Conservation (phyloP, 1,140 invertebrate genomes). For the Armadillidium nasatum region DNA sequence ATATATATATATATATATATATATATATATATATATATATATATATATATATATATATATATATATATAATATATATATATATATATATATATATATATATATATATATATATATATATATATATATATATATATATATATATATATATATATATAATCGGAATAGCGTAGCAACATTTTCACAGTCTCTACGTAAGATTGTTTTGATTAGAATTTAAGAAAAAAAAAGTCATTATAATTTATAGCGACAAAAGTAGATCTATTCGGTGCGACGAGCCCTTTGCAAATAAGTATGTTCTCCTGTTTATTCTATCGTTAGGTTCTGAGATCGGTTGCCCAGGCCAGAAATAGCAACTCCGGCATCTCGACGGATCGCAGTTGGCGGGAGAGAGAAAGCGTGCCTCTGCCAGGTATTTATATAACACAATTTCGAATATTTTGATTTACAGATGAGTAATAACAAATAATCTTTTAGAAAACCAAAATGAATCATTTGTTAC, state of each 20-base stretch:
- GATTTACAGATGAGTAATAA: too few relatives aligned
- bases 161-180: neutral
- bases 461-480: too few relatives aligned
- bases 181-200: neutral
- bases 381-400: neutral
- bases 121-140: slow-evolving; percentile 19
- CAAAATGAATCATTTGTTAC: too few relatives aligned
- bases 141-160: slow-evolving; percentile 1
- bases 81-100: slow-evolving; percentile 5
- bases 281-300: too few relatives aligned
- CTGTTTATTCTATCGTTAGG: neutral
- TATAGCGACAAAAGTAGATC: too few relatives aligned
- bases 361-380: neutral
- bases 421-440: too few relatives aligned
- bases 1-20: slow-evolving; percentile 21
- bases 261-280: too few relatives aligned
- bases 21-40: slow-evolving; percentile 17
- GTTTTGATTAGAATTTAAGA: too few relatives aligned
- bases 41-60: slow-evolving; percentile 26
- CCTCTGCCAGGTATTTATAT: neutral
- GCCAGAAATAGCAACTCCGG: slow-evolving; percentile 9
- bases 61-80: slow-evolving; percentile 3
- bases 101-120: slow-evolving; percentile 24
- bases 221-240: too few relatives aligned
- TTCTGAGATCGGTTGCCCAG: neutral